A percentile compares a stretch with the other conserved stretches of the same genome.
These are phyloP conservation scores for Cataglyphis livida DNA, from an alignment of 2,888 invertebrate genomes.

Conservation along the genomic window DNA sequence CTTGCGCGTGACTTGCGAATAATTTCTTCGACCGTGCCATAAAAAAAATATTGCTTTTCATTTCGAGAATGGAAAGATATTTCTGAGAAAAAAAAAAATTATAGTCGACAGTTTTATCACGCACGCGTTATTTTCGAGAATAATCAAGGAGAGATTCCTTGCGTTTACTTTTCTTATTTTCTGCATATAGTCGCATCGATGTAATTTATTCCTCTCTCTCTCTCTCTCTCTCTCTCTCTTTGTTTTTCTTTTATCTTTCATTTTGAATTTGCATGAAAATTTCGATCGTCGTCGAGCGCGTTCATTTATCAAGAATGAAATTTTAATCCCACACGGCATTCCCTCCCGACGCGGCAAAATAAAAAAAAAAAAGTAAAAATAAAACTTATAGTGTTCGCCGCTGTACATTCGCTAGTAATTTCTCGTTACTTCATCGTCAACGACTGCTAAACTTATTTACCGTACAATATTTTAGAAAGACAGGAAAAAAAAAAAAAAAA, in stretches of 20 bases:
- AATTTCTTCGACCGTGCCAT: neutral
- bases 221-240: neutral
- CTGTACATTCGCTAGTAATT: constrained; percentile 25
- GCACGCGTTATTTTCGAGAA: neutral
- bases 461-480: neutral
- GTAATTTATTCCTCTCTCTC: constrained; percentile 6
- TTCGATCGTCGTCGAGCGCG: constrained; percentile 24
- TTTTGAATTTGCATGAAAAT: constrained; percentile 47
- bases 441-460: neutral
- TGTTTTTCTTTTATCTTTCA: neutral
- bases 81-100: neutral
- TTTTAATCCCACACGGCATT: constrained; percentile 43
- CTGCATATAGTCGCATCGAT: neutral
- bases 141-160: neutral
- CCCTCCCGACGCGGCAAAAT: neutral
- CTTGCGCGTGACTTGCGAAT: neutral
- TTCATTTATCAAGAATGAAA: constrained; percentile 20
- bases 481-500: neutral
- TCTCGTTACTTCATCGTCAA: constrained; percentile 17
- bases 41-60: neutral
- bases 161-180: constrained; percentile 2
- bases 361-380: neutral
- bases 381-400: neutral
- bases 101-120: neutral
- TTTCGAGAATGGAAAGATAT: neutral